phyloP scores from a whole-genome alignment of 2,797 vertebrate species.

The Microctenopoma stevenorrisi region DNA sequence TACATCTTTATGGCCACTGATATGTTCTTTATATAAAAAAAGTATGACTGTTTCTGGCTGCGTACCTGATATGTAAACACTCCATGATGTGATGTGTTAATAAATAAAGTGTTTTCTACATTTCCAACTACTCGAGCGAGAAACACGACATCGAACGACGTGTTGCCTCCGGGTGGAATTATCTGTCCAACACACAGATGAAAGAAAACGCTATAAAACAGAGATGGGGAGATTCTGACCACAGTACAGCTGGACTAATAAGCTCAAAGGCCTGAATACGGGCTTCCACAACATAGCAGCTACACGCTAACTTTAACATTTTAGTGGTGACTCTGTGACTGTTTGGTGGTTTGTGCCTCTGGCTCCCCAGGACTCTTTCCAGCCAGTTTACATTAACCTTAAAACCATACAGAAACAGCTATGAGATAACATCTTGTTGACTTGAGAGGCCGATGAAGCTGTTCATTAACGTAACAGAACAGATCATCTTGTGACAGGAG shows the following conservation, averaged over 20 bases:
- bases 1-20: background rate
- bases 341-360: background rate
- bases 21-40: background rate
- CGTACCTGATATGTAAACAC: slow-evolving; percentile 99
- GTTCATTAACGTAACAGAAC: background rate
- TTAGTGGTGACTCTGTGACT: slow-evolving; percentile 20
- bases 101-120: slow-evolving; percentile 99
- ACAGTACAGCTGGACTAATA: background rate
- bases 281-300: slow-evolving; percentile 31
- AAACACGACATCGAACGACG: slow-evolving; percentile 98
- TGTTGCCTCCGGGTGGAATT: slow-evolving; percentile 98
- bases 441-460: background rate
- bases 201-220: background rate
- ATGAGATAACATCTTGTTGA: background rate
- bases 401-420: background rate
- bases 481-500: background rate
- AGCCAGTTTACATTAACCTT: background rate
- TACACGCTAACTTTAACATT: slow-evolving; percentile 44
- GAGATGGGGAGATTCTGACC: background rate
- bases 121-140: slow-evolving; percentile 98
- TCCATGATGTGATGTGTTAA: slow-evolving; percentile 99
- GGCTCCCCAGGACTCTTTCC: background rate
- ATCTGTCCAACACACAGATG: slow-evolving; percentile 83
- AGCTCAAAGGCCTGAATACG: background rate
- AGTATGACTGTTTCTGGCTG: background rate